A percentile compares a stretch with the other conserved stretches of the same genome.
phyloP scores from a whole-genome alignment of 2,888 invertebrate species.

The Amphipoea lucens region DNA sequence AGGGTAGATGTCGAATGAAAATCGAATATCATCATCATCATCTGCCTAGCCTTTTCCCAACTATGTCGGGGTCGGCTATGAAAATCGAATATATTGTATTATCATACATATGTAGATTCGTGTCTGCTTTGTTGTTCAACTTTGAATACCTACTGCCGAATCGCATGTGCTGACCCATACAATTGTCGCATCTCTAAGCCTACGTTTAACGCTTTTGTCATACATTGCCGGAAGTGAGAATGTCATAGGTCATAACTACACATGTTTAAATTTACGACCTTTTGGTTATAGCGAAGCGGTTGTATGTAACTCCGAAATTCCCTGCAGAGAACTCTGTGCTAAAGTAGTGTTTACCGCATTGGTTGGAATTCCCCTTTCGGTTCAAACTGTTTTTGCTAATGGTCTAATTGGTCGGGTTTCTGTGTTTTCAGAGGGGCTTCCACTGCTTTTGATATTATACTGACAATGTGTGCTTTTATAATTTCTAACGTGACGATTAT shows the following conservation, averaged over 20 bases:
- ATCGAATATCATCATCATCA: background rate
- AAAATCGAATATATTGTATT: background rate
- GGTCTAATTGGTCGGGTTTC: background rate
- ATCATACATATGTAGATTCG: background rate
- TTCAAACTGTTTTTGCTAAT: slow-evolving; percentile 7
- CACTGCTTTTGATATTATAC: background rate
- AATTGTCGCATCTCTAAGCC: background rate
- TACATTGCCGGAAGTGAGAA: background rate
- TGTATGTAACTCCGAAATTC: slow-evolving; percentile 5
- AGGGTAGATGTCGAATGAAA: background rate
- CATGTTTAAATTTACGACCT: slow-evolving; percentile 18
- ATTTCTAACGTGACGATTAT: background rate
- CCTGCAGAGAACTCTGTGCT: background rate
- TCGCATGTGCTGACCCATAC: background rate
- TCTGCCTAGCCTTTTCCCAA: too few relatives aligned
- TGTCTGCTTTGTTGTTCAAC: background rate
- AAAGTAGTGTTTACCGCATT: background rate
- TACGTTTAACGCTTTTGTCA: background rate
- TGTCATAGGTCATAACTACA: slow-evolving; percentile 11
- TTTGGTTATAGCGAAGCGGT: background rate
- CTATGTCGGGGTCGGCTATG: too few relatives aligned
- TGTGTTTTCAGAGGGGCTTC: background rate
- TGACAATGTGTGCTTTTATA: background rate
- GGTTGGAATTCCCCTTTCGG: slow-evolving; percentile 4
- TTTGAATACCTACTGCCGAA: background rate